Base-by-base conservation (phyloP, 1,140 invertebrate genomes). In the Euwallacea similis region DNA sequence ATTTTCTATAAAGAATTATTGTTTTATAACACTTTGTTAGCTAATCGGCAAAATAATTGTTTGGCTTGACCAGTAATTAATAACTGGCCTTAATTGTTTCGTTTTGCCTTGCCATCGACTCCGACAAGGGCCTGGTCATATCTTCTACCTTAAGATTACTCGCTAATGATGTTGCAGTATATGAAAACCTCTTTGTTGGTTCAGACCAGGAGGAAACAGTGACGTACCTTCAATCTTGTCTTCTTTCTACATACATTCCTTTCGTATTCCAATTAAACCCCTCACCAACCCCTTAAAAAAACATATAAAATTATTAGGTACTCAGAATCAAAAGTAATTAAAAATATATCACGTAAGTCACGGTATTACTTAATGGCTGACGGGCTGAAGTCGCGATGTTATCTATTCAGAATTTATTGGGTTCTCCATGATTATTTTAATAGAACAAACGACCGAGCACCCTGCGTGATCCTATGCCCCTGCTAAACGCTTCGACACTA, bases 1-100 rank as follows among this genome's bases (percentile, higher is more conserved):
- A 79, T 80, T 79, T 78, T 78, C 76, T 72, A 76, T 76, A 67
- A 77, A 75, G 76, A 78, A 77, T 79, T 80, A 79, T 80, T 79
- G 79, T 79, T 80, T 80, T 79, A 78, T 75, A 78, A 79, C 77
- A 79, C 78, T 79, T 77, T 68, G 66, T 75, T 75, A 56, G 59
- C 71, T 74, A 74, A 74, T 76, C 69, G 66, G 65, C 71, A 67
- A 72, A 72, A 68, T 68, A 72, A 67, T 72, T 71, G 71, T 67
- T 72, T 72, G 56, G 59, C 50, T 68, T 33, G 58, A 58, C 43
- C 64, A 55, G 59, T 68, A 72, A 72, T 72, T 72, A 72, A 71
- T 71, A 71, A 71, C 63, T 46, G 42, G 43, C 10, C 55, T 71
- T 71, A 66, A 71, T 71, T 71, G 64, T 71, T 71, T 71, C 70